Evolutionary conservation across 2,888 invertebrate species (phyloP).

Genomic region (Macrophya annulata): DNA sequence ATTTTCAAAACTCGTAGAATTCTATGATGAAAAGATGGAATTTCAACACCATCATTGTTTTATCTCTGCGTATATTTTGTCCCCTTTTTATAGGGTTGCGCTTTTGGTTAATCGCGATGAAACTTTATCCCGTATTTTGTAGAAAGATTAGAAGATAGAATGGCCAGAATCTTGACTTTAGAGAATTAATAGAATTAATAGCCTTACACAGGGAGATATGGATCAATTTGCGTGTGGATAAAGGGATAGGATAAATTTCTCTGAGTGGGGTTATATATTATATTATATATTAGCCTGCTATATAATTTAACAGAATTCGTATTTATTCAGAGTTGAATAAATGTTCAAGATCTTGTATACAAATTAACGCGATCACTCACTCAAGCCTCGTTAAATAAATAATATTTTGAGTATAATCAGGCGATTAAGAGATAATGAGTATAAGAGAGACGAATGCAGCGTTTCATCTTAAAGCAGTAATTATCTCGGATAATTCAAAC

Average conservation of each 20-base stretch:
- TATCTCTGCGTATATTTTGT: not conserved
- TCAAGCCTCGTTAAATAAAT: not conserved
- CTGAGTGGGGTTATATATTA: not conserved
- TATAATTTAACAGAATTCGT: not conserved
- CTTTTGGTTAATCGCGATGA: slow-evolving; percentile 31
- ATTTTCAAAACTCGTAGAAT: not conserved
- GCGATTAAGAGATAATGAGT: slow-evolving; percentile 1
- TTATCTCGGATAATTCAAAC: slow-evolving; percentile 34
- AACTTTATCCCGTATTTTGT: slow-evolving; percentile 10
- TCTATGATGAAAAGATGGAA: not conserved
- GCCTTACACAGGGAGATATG: slow-evolving; percentile 24
- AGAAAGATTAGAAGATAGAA: slow-evolving; percentile 29
- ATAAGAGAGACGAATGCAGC: not conserved
- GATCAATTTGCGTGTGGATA: slow-evolving; percentile 39
- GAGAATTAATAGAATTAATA: slow-evolving; percentile 27
- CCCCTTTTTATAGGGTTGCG: not conserved
- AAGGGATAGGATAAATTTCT: slow-evolving; percentile 17
- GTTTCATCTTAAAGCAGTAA: not conserved
- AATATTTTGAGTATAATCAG: not conserved
- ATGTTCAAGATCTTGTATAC: not conserved
- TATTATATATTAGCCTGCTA: not conserved
- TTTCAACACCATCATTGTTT: slow-evolving; percentile 3
- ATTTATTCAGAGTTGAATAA: not conserved
- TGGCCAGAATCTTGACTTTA: slow-evolving; percentile 28
- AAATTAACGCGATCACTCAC: not conserved